Base-by-base conservation (phyloP, 2,888 invertebrate species). In the Vannuccia rotundouncinata region DNA sequence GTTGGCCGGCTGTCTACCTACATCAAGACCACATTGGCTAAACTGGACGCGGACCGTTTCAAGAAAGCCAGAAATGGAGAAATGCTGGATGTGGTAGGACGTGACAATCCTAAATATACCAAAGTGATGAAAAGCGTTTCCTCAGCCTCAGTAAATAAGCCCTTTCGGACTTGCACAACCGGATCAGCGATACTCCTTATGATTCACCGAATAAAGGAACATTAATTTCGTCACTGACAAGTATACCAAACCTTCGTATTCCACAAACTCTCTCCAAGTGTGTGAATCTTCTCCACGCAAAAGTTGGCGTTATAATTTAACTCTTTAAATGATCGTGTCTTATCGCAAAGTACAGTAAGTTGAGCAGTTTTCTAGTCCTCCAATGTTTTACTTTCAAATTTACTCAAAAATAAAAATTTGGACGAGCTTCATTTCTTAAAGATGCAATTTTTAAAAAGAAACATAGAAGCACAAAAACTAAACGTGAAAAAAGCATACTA, bases 1-100 rank as follows among this genome's bases (percentile, higher is more conserved):
- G 73, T 73, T 28, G 29, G 29, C 10, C 5, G 73, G n/a, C 73
- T 73, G 22, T 2, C 73, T 25, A 28, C 73, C 73, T 73, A 73
- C 73, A 73, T 73, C 73, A 73, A 73, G 29, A 73, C 29, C 22
- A 27, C 22, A 73, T 22, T 28, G 29, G 29, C 73, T 13, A 22
- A 73, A 73, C 73, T 73, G 73, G 73, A 73, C 22, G 73, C 22
- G 73, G 73, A 27, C 73, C 73, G 22, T 73, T 28, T 73, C 73
- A 73, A 73, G 22, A 27, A 73, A 73, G 29, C 73, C 22, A 73
- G 73, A 73, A 73, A 73, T 73, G 25, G 73, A 73, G 73, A 73
- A 73, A 73, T 73, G 73, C 73, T 73, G 73, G 73, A 73, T 25
- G 73, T 73, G 29, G 73, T 73, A 5, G 73, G 73, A 73, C 73